Base-by-base conservation (phyloP, 2,888 invertebrate genomes). In the Lucinisca nassula region DNA sequence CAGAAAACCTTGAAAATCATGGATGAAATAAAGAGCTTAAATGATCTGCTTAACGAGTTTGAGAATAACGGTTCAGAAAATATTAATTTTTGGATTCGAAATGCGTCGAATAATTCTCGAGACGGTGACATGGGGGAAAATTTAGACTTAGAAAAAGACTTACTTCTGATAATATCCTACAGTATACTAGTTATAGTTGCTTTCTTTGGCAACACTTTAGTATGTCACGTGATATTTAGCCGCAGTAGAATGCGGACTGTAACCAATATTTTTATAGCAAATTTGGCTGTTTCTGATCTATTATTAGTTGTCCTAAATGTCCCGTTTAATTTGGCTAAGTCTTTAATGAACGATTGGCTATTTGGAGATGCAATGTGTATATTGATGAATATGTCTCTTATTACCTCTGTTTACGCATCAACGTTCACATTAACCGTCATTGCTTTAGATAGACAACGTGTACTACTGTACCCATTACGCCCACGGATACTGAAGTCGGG, bases 351-450 rank as follows among this genome's bases (percentile, higher is more conserved):
- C 10, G 96, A 96, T 61, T 97, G 97, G 97, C 96, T 96, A 0
- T 96, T 97, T 84, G 97, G 97, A 0, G 91, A 93, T 17, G 92
- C 96, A 55, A 93, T 96, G 91, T 97, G 97, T 89, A 95, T 95
- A 72, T 85, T 96, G 49, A 94, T 96, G 55, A 96, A 96, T 67
- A 96, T 96, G 81, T 95, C 96, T 1, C 95, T 96, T 73, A 96
- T 96, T 77, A 93, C 95, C 17, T 96, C 96, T 1, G 96, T 96
- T 3, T 97, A 97, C 89, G 96, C 96, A n/a, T 96, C 96, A 2
- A 96, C 96, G 2, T 96, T 96, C 88, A 97, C 96, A 0, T 95
- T 97, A 95, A 95, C 96, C 6, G 96, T 95, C 38, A 97, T 97
- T 77, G 96, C 96, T 0, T 72, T 96, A 12, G 96, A 97, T 90